Base-by-base conservation (phyloP, 2,113 vertebrate species). In the human region DNA sequence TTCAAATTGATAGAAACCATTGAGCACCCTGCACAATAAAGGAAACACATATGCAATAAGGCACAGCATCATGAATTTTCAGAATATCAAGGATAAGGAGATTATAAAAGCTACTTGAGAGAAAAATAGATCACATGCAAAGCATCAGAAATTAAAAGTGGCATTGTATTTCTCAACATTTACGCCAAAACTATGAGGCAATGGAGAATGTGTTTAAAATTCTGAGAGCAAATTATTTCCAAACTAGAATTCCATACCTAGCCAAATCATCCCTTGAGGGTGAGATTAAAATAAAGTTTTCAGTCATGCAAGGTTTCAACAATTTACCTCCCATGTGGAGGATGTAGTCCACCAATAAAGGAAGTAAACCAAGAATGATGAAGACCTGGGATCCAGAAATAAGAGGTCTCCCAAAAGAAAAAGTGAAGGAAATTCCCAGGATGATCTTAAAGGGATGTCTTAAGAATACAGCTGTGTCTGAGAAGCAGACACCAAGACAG, bases 191-290 rank as follows among this genome's bases (percentile, higher is more conserved):
- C 82, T 66, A 95, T 91, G 92, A 97, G 73, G 50, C 89, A 97
- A 94, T 80, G 64, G 81, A 94, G 95, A 96, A 93, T 91, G 81
- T 95, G 66, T 89, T 97, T 96, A 97, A 93, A 95, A 96, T 72
- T 95, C 90, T 91, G 66, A 96, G 59, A 52, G 93, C 96, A 97
- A 97, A 84, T 88, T 85, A 94, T 90, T 98, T 97, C 89, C 93
- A 95, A 97, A 91, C 81, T 93, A 94, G 80, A 97, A 97, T 93
- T 94, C 89, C 96, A 97, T 95, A 95, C 85, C 81, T 78, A 97
- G 92, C 89, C 97, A 96, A 97, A 93, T 96, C 92, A 93, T 93
- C 85, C 92, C 97, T 98, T 88, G 0, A 89, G 97, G 96, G 95
- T 94, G 45, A 96, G 72, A 97, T 96, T 96, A 97, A 96, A 96